These are phyloP conservation scores for Ranitomeya imitator DNA, from an alignment of 2,113 vertebrate genomes.

Conservation along the genomic window DNA sequence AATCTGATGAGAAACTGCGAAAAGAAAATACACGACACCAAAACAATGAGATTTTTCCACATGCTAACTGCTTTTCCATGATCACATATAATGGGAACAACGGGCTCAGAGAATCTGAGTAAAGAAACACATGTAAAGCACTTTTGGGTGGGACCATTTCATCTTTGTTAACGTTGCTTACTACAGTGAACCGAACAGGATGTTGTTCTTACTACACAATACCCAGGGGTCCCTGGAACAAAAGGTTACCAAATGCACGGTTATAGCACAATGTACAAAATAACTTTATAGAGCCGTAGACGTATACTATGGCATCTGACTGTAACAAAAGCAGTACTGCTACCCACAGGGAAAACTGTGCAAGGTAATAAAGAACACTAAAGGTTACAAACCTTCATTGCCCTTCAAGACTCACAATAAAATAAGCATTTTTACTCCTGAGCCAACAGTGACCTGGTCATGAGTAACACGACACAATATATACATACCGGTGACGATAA, in stretches of 20 bases:
- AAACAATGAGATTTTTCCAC: neutral
- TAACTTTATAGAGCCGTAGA: neutral
- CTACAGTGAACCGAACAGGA: conserved; percentile 29
- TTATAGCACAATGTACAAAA: neutral
- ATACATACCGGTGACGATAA: neutral
- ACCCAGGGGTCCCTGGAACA: conserved; percentile 10
- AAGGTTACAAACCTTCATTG: neutral
- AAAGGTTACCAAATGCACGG: conserved; percentile 8
- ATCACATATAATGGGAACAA: neutral
- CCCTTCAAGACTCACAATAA: neutral
- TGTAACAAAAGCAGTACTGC: conserved; percentile 20
- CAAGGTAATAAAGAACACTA: neutral
- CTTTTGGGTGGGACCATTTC: neutral
- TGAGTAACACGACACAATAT: neutral
- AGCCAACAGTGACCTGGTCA: neutral
- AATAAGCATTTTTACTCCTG: neutral
- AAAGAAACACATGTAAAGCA: conserved; percentile 26
- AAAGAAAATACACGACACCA: neutral
- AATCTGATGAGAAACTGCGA: neutral
- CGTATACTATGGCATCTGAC: neutral
- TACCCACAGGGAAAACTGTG: neutral
- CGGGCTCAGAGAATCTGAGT: neutral
- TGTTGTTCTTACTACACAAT: conserved; percentile 15
- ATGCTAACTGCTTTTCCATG: neutral
- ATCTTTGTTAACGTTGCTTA: conserved; percentile 20